Conservation (phyloP, 1,140 invertebrate genomes). For the Zaprionus lachaisei region DNA sequence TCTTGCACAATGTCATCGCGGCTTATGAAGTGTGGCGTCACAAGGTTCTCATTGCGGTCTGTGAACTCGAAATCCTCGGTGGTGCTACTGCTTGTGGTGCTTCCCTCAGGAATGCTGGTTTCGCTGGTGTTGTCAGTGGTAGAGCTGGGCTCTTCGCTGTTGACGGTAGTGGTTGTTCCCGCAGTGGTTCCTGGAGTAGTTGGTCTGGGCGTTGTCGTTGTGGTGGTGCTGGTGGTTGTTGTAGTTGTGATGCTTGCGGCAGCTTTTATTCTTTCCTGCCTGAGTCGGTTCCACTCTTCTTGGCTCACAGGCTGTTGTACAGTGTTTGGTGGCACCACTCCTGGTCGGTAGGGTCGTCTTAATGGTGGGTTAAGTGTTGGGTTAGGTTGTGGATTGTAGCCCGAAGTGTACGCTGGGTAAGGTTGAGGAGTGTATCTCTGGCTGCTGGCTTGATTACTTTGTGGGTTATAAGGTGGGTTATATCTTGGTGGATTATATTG, state of each 20-base stretch:
- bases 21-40: slow-evolving; percentile 52
- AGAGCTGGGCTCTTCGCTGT: slow-evolving; percentile 20
- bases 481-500: neutral
- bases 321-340: slow-evolving; percentile 24
- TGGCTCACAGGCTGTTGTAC: slow-evolving; percentile 31
- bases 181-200: slow-evolving; percentile 5
- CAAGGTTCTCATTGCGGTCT: slow-evolving; percentile 18
- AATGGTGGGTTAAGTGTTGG: neutral
- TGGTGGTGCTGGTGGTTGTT: slow-evolving; percentile 17
- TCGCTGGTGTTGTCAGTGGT: slow-evolving; percentile 38
- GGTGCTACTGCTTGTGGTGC: slow-evolving; percentile 13
- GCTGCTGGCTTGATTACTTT: neutral
- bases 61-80: slow-evolving; percentile 35
- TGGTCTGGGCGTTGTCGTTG: slow-evolving; percentile 20
- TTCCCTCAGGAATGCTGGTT: slow-evolving; percentile 16
- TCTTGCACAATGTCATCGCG: slow-evolving; percentile 51
- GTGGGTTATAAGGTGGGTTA: neutral
- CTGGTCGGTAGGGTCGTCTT: slow-evolving; percentile 27
- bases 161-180: slow-evolving; percentile 27
- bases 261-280: neutral
- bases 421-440: neutral
- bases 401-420: neutral
- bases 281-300: slow-evolving; percentile 53
- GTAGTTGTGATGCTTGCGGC: slow-evolving; percentile 7
- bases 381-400: neutral